Conservation (phyloP, 2,888 invertebrate genomes). For the Lamellibrachia columna region DNA sequence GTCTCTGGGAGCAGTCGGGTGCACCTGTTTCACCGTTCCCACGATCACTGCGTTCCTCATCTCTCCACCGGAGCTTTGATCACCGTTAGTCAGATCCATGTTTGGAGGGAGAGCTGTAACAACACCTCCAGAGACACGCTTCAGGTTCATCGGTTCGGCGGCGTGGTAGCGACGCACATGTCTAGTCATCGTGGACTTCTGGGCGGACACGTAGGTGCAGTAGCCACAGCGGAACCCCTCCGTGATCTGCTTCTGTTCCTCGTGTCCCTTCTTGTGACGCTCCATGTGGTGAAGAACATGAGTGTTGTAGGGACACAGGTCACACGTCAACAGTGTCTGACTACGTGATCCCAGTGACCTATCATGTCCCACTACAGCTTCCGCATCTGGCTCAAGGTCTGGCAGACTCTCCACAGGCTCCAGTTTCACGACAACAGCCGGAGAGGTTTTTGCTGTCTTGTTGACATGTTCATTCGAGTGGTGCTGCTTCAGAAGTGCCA, state of each 20-base stretch:
- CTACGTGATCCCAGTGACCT: not conserved
- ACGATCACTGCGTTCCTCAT: not conserved
- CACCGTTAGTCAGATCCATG: not conserved
- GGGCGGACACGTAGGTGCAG: not conserved
- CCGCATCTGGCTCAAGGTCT: not conserved
- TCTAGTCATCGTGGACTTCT: not conserved
- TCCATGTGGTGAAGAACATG: not conserved
- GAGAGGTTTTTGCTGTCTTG: not conserved
- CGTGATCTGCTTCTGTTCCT: not conserved
- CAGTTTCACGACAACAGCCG: not conserved
- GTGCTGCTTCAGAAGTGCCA: not conserved
- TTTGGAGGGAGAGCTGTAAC: not conserved
- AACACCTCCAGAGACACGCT: not conserved
- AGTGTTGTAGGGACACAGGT: not conserved
- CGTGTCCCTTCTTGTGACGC: not conserved
- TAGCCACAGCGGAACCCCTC: constrained; percentile 5
- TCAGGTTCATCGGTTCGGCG: not conserved
- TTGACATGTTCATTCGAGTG: not conserved
- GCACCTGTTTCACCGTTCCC: not conserved
- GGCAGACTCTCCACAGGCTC: not conserved
- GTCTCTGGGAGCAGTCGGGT: not conserved
- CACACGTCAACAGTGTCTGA: not conserved
- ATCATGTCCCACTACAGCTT: not conserved
- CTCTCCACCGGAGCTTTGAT: not conserved
- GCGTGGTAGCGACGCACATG: not conserved